Evolutionary conservation across 2,797 vertebrate genomes (phyloP).

Genomic region (Phrynocephalus forsythii): DNA sequence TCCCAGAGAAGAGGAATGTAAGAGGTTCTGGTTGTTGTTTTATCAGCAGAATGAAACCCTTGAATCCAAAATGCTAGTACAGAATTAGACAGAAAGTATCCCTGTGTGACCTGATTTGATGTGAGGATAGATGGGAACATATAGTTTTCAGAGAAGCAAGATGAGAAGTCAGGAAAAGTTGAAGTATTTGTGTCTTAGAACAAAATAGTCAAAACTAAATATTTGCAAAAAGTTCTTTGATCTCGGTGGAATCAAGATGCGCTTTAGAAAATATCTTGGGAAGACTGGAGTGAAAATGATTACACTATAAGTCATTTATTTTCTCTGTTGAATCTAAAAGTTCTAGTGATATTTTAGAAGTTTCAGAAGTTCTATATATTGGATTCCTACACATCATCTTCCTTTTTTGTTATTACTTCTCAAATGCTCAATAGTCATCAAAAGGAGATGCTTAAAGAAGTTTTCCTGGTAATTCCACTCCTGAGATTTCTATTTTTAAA

Average conservation of each 20-base stretch:
- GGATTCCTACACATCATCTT: conserved; percentile 20
- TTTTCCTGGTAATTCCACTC: conserved; percentile 28
- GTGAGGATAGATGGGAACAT: not conserved
- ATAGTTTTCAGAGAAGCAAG: not conserved
- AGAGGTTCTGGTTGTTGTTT: not conserved
- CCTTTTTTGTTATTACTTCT: conserved; percentile 46
- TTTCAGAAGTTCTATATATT: conserved; percentile 40
- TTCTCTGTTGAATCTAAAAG: conserved; percentile 37
- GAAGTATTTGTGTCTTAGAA: conserved; percentile 29
- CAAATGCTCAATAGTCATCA: conserved; percentile 41
- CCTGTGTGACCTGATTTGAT: not conserved
- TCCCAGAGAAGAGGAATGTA: not conserved
- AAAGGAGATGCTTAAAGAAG: conserved; percentile 32
- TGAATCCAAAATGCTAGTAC: not conserved
- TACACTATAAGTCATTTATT: conserved; percentile 33
- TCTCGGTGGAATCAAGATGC: conserved; percentile 48
- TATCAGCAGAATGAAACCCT: not conserved
- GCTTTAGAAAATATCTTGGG: conserved; percentile 49
- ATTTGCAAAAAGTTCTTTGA: conserved; percentile 22
- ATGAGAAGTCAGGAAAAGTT: not conserved
- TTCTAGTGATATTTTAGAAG: conserved; percentile 29
- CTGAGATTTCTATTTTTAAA: conserved; percentile 47
- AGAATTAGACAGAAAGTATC: not conserved
- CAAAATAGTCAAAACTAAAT: conserved; percentile 52
- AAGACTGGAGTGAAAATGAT: not conserved